Conservation (phyloP, 2,888 invertebrate species). For the Ectropis crepuscularia region DNA sequence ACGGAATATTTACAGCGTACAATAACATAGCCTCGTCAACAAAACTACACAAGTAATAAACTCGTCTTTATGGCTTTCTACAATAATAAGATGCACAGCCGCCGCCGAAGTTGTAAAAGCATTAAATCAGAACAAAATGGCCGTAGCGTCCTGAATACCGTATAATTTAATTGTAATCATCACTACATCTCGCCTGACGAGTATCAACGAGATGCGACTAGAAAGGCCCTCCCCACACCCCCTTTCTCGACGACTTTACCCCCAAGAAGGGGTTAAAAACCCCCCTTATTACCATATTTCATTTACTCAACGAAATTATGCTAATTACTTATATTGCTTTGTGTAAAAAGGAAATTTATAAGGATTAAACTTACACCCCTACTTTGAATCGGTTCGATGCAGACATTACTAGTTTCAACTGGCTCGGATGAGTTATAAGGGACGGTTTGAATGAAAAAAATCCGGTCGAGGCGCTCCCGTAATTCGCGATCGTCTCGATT, state of each 20-base stretch:
- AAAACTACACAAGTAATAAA: conserved; percentile 22
- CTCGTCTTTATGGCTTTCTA: conserved; percentile 27
- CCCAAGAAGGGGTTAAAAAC: conserved; percentile 72
- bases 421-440: conserved; percentile 49
- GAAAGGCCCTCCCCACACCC: conserved; percentile 62
- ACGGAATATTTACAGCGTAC: conserved; percentile 21
- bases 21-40: conserved; percentile 17
- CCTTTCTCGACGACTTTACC: conserved; percentile 58
- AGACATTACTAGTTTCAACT: conserved; percentile 60
- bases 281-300: conserved; percentile 85
- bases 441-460: conserved; percentile 70
- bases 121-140: conserved; percentile 79
- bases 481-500: conserved; percentile 76
- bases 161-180: conserved; percentile 84
- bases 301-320: conserved; percentile 86
- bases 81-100: conserved; percentile 44
- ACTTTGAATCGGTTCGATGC: conserved; percentile 59
- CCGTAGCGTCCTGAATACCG: conserved; percentile 65
- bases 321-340: conserved; percentile 86
- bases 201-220: conserved; percentile 82
- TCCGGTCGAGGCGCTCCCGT: conserved; percentile 66
- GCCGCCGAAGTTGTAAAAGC: conserved; percentile 48
- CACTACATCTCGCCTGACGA: conserved; percentile 82
- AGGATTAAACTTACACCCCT: conserved; percentile 82
- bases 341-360: conserved; percentile 86